These are phyloP conservation scores for Malaclemys terrapin DNA, from an alignment of 2,113 vertebrate species.

Conservation along the genomic window DNA sequence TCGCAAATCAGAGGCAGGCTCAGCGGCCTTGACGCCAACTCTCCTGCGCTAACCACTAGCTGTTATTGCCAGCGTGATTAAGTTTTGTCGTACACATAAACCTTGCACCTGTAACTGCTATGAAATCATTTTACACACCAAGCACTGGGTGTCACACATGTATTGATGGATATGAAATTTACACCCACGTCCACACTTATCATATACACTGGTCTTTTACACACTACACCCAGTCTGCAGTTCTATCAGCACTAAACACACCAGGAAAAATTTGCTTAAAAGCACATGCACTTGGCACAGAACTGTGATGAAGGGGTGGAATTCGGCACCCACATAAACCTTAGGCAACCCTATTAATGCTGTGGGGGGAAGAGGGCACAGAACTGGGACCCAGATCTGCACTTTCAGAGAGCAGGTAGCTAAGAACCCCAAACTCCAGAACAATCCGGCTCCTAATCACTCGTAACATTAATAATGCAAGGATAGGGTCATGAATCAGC, in stretches of 20 bases:
- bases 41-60: background rate
- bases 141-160: background rate
- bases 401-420: background rate
- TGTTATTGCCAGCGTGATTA: background rate
- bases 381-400: background rate
- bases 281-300: background rate
- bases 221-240: background rate
- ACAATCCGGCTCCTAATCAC: background rate
- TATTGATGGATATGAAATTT: background rate
- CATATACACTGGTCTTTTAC: background rate
- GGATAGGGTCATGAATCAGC: background rate
- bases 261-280: background rate
- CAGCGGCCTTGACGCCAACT: background rate
- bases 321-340: background rate
- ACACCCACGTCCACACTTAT: background rate
- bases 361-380: background rate
- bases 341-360: background rate
- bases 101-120: background rate
- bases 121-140: background rate
- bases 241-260: background rate
- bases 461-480: background rate
- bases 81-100: background rate
- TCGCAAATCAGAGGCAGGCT: background rate
- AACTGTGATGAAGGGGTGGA: background rate
- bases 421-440: background rate